Conservation (phyloP, 2,113 vertebrate genomes). For the Delphinus delphis region DNA sequence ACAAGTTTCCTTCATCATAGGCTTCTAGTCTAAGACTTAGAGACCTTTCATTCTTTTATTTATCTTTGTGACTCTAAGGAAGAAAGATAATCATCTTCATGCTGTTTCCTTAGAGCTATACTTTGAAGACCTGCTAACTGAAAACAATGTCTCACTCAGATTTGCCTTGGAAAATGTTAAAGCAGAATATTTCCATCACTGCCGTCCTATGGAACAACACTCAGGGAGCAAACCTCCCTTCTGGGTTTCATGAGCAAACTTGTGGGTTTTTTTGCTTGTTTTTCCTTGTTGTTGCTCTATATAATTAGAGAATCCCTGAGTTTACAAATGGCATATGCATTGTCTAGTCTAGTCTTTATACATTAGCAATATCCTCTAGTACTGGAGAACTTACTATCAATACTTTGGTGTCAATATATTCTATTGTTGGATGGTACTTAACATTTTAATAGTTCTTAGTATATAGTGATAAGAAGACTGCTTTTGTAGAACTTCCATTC, state of each 20-base stretch:
- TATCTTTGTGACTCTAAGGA: background rate
- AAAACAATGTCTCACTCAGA: background rate
- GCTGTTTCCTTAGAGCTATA: background rate
- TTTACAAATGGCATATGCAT: background rate
- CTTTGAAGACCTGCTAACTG: background rate
- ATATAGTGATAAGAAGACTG: background rate
- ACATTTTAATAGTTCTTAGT: constrained; percentile 1
- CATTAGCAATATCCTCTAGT: background rate
- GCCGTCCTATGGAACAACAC: background rate
- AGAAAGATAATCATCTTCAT: background rate
- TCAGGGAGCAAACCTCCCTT: background rate
- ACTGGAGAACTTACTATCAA: background rate
- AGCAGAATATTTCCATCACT: background rate
- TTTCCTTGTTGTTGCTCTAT: background rate
- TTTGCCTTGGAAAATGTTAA: background rate
- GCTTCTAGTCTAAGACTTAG: background rate
- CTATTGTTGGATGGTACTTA: background rate
- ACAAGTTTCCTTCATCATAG: background rate
- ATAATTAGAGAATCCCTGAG: constrained; percentile 1
- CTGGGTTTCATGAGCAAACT: background rate
- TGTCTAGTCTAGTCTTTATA: background rate
- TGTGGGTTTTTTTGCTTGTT: background rate
- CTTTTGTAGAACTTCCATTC: background rate
- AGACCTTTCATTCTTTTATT: background rate
- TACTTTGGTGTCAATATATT: background rate